Percentiles rank a stretch among this genome's conserved stretches.
Evolutionary conservation across 2,797 vertebrate species (phyloP).

Genomic region (Anomalospiza imberbis): DNA sequence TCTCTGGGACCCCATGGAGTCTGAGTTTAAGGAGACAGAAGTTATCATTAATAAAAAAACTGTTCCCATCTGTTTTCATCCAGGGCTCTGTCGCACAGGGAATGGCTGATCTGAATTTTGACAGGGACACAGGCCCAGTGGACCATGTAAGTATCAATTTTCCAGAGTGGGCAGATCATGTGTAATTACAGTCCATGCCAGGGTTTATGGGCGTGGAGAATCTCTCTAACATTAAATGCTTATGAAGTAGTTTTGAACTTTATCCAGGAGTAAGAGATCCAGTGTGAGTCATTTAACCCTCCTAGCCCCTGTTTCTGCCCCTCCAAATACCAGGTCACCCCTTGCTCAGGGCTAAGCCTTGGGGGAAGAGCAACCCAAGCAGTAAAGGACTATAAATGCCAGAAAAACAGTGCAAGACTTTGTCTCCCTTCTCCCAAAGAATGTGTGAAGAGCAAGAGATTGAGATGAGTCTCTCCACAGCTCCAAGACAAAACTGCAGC

Average conservation of each 20-base stretch:
- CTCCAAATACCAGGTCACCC: background rate
- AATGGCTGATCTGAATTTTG: conserved; percentile 64
- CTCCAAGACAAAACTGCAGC: background rate
- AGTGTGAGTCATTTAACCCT: background rate
- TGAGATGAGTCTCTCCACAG: background rate
- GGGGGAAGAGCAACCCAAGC: background rate
- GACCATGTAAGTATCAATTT: conserved; percentile 62
- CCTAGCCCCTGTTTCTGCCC: background rate
- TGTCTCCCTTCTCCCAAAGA: background rate
- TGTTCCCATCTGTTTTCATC: background rate
- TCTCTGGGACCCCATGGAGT: background rate
- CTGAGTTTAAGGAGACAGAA: background rate
- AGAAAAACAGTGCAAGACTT: background rate
- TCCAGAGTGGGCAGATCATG: conserved; percentile 47
- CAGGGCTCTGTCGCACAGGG: background rate
- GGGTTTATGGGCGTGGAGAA: conserved; percentile 40
- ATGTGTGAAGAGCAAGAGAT: background rate
- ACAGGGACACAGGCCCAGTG: conserved; percentile 32
- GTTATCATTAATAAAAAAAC: background rate
- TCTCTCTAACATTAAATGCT: conserved; percentile 50
- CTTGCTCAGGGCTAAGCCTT: background rate
- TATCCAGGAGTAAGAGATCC: conserved; percentile 17
- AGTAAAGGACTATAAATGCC: background rate
- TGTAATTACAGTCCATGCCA: conserved; percentile 56
- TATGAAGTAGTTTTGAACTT: conserved; percentile 42